Evolutionary conservation across 2,888 invertebrate species (phyloP).

Genomic region (Stictocephala bisonia): DNA sequence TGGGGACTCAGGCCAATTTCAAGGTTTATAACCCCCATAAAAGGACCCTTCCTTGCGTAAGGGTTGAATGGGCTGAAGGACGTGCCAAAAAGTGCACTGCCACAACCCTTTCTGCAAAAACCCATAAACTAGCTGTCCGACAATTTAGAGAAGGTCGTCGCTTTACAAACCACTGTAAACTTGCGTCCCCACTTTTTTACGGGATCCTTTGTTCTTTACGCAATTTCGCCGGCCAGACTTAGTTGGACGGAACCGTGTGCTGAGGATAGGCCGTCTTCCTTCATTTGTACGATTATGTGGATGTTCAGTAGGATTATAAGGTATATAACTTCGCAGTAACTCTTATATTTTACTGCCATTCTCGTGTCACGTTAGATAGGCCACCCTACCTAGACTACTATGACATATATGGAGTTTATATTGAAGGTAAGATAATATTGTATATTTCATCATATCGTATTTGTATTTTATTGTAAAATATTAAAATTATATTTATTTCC

Average conservation of each 20-base stretch:
- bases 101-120: slow-evolving; percentile 41
- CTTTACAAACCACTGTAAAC: neutral
- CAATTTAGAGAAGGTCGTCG: slow-evolving; percentile 34
- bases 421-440: too few relatives aligned
- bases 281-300: too few relatives aligned
- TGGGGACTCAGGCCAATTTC: neutral
- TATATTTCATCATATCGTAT: too few relatives aligned
- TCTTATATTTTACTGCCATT: too few relatives aligned
- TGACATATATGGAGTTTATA: too few relatives aligned
- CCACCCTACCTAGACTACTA: too few relatives aligned
- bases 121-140: neutral
- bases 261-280: neutral
- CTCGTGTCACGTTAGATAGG: too few relatives aligned
- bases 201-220: slow-evolving; percentile 22
- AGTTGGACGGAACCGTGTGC: neutral
- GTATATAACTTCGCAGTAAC: too few relatives aligned
- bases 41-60: slow-evolving; percentile 30
- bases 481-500: too few relatives aligned
- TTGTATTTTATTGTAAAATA: too few relatives aligned
- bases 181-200: slow-evolving; percentile 43
- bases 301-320: too few relatives aligned
- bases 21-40: slow-evolving; percentile 8
- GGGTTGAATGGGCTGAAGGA: slow-evolving; percentile 45
- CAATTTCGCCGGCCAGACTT: slow-evolving; percentile 32
- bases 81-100: slow-evolving; percentile 14